Percentiles rank a stretch among this genome's conserved stretches.
phyloP scores from a whole-genome alignment of 2,113 vertebrate genomes.

The Pygoscelis adeliae region DNA sequence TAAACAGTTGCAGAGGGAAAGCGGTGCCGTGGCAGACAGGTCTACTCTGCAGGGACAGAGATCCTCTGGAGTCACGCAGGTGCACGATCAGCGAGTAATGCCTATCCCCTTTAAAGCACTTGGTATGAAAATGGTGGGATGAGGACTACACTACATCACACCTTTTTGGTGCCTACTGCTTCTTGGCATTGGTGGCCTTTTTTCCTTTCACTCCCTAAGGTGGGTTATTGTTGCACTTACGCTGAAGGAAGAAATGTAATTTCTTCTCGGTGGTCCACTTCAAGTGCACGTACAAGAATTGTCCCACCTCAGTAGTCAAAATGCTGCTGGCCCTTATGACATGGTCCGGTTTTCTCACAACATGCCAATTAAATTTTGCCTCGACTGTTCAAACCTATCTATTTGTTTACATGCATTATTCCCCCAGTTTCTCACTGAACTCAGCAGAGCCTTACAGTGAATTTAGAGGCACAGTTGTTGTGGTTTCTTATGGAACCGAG shows the following conservation, averaged over 20 bases:
- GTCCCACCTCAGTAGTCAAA: not conserved
- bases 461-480: not conserved
- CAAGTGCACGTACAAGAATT: not conserved
- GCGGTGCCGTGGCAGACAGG: not conserved
- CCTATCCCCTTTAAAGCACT: not conserved
- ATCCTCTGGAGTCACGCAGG: not conserved
- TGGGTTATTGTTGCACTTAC: not conserved
- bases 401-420: not conserved
- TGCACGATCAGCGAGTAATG: not conserved
- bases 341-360: not conserved
- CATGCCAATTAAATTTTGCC: fast-evolving
- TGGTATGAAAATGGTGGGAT: no score
- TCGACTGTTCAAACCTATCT: not conserved
- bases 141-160: not conserved
- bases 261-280: not conserved
- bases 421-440: not conserved
- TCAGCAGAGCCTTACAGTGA: not conserved
- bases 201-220: not conserved
- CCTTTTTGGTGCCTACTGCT: not conserved
- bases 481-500: not conserved
- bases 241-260: not conserved
- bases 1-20: not conserved
- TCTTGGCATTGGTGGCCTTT: not conserved
- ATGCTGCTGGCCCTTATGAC: not conserved
- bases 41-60: not conserved